These are phyloP conservation scores for Saturnia pavonia DNA, from an alignment of 2,888 invertebrate genomes.

Conservation along the genomic window DNA sequence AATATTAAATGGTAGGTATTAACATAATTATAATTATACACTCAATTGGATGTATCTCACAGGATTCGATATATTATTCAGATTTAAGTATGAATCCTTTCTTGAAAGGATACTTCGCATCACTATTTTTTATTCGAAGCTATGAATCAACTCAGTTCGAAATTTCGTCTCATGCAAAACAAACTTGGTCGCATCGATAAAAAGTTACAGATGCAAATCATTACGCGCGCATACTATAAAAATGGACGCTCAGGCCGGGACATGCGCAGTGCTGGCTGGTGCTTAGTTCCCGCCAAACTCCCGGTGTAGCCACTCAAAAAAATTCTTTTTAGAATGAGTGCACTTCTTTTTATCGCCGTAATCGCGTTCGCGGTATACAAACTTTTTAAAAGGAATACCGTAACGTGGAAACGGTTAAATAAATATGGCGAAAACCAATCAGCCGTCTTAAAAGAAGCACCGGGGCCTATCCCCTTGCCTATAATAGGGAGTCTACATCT, in stretches of 20 bases:
- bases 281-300: conserved; percentile 60
- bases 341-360: conserved; percentile 47
- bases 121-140: not conserved
- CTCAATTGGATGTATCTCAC: no score
- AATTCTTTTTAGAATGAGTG: conserved; percentile 50
- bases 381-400: conserved; percentile 50
- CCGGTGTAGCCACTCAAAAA: conserved; percentile 48
- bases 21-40: no score
- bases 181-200: conserved; percentile 3
- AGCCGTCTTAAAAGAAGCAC: conserved; percentile 69
- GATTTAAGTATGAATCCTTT: not conserved
- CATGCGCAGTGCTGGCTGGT: conserved; percentile 47
- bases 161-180: conserved; percentile 5
- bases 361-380: conserved; percentile 57
- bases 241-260: conserved; percentile 28
- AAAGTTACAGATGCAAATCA: conserved; percentile 44
- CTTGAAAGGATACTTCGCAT: not conserved
- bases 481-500: conserved; percentile 87
- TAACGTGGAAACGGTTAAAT: conserved; percentile 43
- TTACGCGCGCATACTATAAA: conserved; percentile 41
- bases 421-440: conserved; percentile 49
- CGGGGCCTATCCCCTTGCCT: conserved; percentile 85
- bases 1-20: no score
- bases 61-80: not conserved
- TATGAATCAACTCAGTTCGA: not conserved